Base-by-base conservation (phyloP, 2,113 vertebrate genomes). In the Laticauda colubrina region DNA sequence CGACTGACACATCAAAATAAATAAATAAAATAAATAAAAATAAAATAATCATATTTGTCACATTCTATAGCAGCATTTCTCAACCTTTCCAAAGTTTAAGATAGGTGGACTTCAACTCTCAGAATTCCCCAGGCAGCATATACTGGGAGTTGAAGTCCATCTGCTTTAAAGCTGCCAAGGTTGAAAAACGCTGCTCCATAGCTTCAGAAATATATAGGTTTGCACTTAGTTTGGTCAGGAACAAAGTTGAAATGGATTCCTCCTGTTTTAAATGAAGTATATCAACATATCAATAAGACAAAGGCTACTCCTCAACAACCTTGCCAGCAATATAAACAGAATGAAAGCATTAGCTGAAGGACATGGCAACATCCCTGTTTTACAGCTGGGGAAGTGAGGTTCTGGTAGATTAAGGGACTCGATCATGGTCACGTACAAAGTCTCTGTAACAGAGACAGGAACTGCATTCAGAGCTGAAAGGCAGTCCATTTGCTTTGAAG, bases 401-500 rank as follows among this genome's bases (percentile, higher is more conserved):
- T 55, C 23, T 59, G 59, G 39, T 87, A 54, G 15, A 54, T 90
- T 81, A 45, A 59, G 8, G 2, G 11, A 54, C 23, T 85, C 2
- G 1, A 15, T 53, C 54, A 53, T 34, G 2, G 34, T 89, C 56
- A n/a, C 0, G 0, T 89, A 91, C 4, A 26, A 53, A 45, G 9
- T 90, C 34, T 34, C 34, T 34, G 1, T 12, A 88, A 24, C 2
- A n/a, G 43, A 75, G 59, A 56, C 4, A 64, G 90, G 87, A 89
- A 29, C n/a, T 43, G 23, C 53, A 56, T 29, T 23, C 34, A 26
- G 59, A 75, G 64, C 90, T 23, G 55, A 87, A 15, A 59, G 26
- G 1, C 10, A 59, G 9, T 56, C 88, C 88, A 61, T 90, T 93
- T 85, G 69, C 92, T 93, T 90, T 93, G 88, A 93, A 89, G 92